Evolutionary conservation across 2,113 vertebrate genomes (phyloP).

Genomic region (Oreotragus oreotragus): DNA sequence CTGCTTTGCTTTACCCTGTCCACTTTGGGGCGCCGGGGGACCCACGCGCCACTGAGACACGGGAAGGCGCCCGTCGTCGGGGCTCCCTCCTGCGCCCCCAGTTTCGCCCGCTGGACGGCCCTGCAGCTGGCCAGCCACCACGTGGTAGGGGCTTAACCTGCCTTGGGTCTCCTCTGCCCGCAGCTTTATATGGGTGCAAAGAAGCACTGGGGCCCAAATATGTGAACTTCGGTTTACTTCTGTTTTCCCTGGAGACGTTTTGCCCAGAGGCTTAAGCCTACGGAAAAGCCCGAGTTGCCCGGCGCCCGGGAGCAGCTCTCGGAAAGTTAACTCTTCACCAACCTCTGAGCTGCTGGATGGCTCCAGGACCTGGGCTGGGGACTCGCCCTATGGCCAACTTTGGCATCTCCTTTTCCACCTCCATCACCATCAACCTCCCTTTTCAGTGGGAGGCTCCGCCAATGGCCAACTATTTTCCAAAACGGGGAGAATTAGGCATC

Average conservation of each 20-base stretch:
- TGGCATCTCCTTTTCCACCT: not conserved
- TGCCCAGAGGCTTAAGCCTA: not conserved
- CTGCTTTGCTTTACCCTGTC: rapidly evolving
- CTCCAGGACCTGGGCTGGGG: not conserved
- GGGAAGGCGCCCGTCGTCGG: rapidly evolving
- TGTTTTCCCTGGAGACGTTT: not conserved
- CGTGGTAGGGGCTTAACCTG: not conserved
- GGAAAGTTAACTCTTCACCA: not conserved
- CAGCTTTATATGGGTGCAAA: not conserved
- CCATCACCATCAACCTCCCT: not conserved
- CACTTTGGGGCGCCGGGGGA: not conserved
- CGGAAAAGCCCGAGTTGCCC: not conserved
- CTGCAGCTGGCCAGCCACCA: not conserved
- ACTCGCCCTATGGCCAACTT: not conserved
- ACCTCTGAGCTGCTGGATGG: not conserved
- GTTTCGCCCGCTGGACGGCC: rapidly evolving
- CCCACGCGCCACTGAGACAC: not conserved
- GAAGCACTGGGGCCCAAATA: rapidly evolving
- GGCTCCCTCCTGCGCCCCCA: not conserved
- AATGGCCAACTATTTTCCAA: not conserved
- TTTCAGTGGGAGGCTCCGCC: not conserved
- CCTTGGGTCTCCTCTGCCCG: not conserved
- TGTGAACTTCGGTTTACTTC: not conserved
- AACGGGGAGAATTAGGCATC: not conserved
- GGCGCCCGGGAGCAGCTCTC: not conserved